These are phyloP conservation scores for Salvelinus fontinalis DNA, from an alignment of 2,113 vertebrate species.

Conservation along the genomic window DNA sequence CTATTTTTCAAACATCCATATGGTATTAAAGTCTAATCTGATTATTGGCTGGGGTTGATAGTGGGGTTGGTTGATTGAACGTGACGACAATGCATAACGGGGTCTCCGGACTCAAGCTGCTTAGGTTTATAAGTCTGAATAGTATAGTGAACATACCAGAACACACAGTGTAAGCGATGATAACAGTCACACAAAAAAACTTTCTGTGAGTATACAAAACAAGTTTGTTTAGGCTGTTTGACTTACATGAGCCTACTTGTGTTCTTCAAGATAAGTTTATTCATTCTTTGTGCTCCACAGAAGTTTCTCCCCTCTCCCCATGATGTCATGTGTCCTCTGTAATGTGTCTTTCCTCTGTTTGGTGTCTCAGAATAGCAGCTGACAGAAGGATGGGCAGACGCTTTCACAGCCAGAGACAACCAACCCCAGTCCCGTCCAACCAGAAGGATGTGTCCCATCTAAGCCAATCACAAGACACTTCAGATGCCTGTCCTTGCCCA, in stretches of 20 bases:
- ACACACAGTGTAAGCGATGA: neutral
- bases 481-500: neutral
- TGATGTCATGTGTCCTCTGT: neutral
- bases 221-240: neutral
- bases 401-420: neutral
- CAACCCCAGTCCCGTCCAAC: neutral
- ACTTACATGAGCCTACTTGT: neutral
- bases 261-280: neutral
- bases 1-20: slow-evolving; percentile 35
- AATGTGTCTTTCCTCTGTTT: neutral
- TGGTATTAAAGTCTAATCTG: slow-evolving; percentile 60
- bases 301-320: too few relatives aligned
- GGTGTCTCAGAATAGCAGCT: neutral
- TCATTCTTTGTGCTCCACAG: neutral
- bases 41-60: slow-evolving; percentile 50
- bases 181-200: neutral
- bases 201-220: neutral
- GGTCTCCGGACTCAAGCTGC: slow-evolving; percentile 50
- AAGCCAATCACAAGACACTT: slow-evolving; percentile 11
- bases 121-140: slow-evolving; percentile 33
- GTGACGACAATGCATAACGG: slow-evolving; percentile 33
- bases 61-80: slow-evolving; percentile 53
- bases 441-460: neutral
- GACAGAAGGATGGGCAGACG: neutral
- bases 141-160: neutral